Conservation (phyloP, 1,140 invertebrate species). For the Zeugodacus cucurbitae region DNA sequence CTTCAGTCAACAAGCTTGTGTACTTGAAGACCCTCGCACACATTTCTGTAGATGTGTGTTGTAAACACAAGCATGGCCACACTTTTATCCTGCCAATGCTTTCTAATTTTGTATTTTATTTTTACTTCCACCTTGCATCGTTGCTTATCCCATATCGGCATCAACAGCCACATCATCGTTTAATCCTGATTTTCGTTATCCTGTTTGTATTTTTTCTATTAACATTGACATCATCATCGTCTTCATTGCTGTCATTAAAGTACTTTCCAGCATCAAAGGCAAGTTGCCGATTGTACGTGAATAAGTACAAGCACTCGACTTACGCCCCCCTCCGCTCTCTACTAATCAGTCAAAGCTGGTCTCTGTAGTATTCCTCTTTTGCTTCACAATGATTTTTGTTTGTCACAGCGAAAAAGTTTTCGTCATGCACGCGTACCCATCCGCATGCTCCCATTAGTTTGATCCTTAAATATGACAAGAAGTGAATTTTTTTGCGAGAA, state of each 20-base stretch:
- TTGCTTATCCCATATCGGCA: neutral
- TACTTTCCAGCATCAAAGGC: neutral
- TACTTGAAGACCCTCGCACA: neutral
- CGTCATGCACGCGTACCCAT: neutral
- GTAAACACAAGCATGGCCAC: neutral
- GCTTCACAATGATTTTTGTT: neutral
- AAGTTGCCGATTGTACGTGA: slow-evolving; percentile 28
- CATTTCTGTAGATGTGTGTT: neutral
- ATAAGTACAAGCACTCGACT: slow-evolving; percentile 8
- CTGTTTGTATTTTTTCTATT: neutral
- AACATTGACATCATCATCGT: neutral
- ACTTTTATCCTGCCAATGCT: neutral
- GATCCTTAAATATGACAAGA: too few species aligned
- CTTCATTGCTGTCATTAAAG: neutral
- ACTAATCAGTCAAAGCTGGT: neutral
- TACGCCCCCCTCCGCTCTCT: neutral
- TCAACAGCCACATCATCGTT: neutral
- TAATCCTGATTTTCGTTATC: neutral
- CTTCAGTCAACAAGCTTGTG: neutral
- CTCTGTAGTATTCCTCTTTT: neutral
- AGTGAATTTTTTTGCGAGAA: too few species aligned
- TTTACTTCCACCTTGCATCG: neutral
- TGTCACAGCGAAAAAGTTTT: neutral
- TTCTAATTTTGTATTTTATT: neutral
- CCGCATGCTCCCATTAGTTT: too few species aligned